Percentiles rank a stretch among this genome's conserved stretches.
Evolutionary conservation across 1,140 invertebrate genomes (phyloP).

Genomic region (Pollicipes pollicipes): DNA sequence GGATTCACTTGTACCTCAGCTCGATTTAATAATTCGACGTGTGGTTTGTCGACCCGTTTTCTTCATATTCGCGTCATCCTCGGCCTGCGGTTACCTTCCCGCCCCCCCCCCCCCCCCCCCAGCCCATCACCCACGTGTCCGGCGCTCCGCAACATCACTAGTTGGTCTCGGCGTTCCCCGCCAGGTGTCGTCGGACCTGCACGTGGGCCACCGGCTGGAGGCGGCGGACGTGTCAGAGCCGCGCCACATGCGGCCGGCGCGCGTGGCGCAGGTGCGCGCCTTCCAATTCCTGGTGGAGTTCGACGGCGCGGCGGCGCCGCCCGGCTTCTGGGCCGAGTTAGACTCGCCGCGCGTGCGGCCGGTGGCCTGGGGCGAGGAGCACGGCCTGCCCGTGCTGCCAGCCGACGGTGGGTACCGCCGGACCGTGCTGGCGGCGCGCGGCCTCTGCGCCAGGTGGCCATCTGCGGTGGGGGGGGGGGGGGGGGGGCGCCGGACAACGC

Average conservation of each 20-base stretch:
- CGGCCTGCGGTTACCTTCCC: too few relatives aligned
- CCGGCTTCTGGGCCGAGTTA: slow-evolving; percentile 83
- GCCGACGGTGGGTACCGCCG: slow-evolving; percentile 42
- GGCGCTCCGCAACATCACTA: too few relatives aligned
- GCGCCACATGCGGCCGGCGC: slow-evolving; percentile 64
- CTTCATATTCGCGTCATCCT: too few relatives aligned
- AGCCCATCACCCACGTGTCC: too few relatives aligned
- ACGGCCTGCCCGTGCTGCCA: slow-evolving; percentile 57
- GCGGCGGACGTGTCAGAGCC: slow-evolving; percentile 83
- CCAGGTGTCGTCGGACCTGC: slow-evolving; percentile 32
- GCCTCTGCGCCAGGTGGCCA: too few relatives aligned
- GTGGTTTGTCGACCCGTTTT: too few relatives aligned
- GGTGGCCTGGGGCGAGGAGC: slow-evolving; percentile 75
- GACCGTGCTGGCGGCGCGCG: too few relatives aligned
- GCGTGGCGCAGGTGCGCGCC: slow-evolving; percentile 29
- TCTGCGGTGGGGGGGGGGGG: not conserved
- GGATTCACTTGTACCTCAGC: too few relatives aligned
- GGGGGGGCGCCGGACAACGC: too few relatives aligned
- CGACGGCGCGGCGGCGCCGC: slow-evolving; percentile 83
- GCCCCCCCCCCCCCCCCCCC: too few relatives aligned
- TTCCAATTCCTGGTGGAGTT: slow-evolving; percentile 72
- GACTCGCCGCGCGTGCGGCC: slow-evolving; percentile 83
- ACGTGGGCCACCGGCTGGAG: slow-evolving; percentile 82
- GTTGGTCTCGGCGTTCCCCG: too few relatives aligned
- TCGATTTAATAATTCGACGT: too few relatives aligned